phyloP scores from a whole-genome alignment of 2,888 invertebrate species.

The Mythimna impura region DNA sequence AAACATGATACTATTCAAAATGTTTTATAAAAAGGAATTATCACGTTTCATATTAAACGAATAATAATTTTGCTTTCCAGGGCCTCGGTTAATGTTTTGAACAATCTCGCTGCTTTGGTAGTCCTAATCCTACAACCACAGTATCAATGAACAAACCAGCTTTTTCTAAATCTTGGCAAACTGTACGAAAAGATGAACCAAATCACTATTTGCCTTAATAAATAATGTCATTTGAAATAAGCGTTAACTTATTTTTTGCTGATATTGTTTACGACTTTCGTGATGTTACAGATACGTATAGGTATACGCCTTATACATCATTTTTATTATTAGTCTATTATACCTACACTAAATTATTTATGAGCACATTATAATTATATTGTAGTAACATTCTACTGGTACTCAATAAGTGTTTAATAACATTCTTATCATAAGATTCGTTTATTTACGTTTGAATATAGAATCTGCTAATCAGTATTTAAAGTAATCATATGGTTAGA shows the following conservation, averaged over 20 bases:
- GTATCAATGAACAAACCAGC: not conserved
- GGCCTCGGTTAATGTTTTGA: no score
- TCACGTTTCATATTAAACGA: slow-evolving; percentile 29
- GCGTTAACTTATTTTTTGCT: no score
- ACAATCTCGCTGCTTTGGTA: no score
- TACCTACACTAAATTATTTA: no score
- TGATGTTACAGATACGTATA: not conserved
- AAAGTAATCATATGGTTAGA: not conserved
- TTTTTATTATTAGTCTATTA: no score
- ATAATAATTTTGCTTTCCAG: not conserved
- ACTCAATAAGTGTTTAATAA: not conserved
- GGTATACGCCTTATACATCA: not conserved
- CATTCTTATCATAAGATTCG: no score
- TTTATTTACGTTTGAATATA: not conserved
- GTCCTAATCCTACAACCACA: not conserved
- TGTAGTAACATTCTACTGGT: not conserved
- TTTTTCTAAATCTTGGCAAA: not conserved
- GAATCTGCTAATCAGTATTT: not conserved
- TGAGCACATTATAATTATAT: not conserved
- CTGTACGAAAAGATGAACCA: not conserved
- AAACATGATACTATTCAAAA: slow-evolving; percentile 16
- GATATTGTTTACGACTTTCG: not conserved
- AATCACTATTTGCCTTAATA: not conserved
- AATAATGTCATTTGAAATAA: not conserved
- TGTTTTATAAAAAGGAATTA: slow-evolving; percentile 13